Conservation (phyloP, 1,140 invertebrate genomes). For the Bombus waltoni region DNA sequence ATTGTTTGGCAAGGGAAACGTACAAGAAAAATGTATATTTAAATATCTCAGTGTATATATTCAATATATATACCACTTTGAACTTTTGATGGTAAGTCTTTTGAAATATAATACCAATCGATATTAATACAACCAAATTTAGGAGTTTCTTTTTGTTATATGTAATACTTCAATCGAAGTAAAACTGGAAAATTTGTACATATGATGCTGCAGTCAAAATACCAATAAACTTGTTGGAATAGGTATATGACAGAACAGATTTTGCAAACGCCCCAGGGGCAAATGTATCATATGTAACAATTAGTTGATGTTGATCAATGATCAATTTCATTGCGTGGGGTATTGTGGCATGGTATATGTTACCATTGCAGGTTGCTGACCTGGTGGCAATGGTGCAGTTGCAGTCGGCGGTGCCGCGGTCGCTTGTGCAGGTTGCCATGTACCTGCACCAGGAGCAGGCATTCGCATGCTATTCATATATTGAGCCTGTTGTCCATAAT, state of each 20-base stretch:
- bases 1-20: conserved; percentile 51
- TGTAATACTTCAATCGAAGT: conserved; percentile 31
- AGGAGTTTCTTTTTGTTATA: conserved; percentile 8
- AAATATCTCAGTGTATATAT: conserved; percentile 19
- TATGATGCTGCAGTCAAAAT: conserved; percentile 52
- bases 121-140: conserved; percentile 47
- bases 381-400: conserved; percentile 81
- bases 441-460: conserved; percentile 83
- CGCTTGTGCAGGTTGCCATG: conserved; percentile 83
- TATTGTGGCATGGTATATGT: conserved; percentile 90
- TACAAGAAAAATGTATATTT: conserved; percentile 26
- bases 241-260: conserved; percentile 69
- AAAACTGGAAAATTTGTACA: conserved; percentile 35
- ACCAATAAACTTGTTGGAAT: conserved; percentile 56
- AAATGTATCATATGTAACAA: conserved; percentile 65
- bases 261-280: conserved; percentile 58
- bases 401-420: conserved; percentile 81
- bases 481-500: conserved; percentile 83
- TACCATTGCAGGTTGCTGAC: conserved; percentile 88
- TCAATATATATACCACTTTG: conserved; percentile 34
- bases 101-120: conserved; percentile 25
- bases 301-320: conserved; percentile 57
- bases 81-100: conserved; percentile 29
- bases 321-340: conserved; percentile 87
- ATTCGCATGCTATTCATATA: conserved; percentile 84